Base-by-base conservation (phyloP, 2,888 invertebrate genomes). In the Limnephilus marmoratus region DNA sequence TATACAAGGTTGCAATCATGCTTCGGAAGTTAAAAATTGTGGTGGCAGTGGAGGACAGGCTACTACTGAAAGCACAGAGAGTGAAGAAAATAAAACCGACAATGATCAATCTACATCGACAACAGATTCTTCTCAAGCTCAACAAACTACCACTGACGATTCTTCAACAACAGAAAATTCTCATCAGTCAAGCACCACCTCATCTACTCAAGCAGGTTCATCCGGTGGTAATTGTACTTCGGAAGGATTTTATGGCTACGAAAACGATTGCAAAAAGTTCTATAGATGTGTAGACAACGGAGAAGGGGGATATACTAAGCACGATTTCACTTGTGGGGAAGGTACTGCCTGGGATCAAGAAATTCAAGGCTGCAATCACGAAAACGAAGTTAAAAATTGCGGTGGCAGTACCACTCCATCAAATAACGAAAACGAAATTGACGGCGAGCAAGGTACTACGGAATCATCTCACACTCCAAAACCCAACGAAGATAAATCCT, bases 311-410 rank as follows among this genome's bases (percentile, higher is more conserved):
- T 96, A 95, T 91, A 96, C 95, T 0, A 96, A 96, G 94, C 96
- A 96, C 94, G 97, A 97, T 89, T 97, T 97, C 94, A 95, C 95
- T 90, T 97, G 97, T 94, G 97, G 97, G 0, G 96, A 96, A 92
- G 97, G 97, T 80, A 97, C 97, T 0, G 96, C 96, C n/a, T 98
- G 97, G 97, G 97, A 97, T 94, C 96, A 97, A 94, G 95, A 96
- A n/a, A 95, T 96, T 90, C 96, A 96, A 94, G 96, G 97, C 1
- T 98, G 97, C 94, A 97, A 97, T 94, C 96, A 97, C 94, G 95
- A 95, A 12, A 95, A 95, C 92, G 95, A 95, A 24, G 96, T 96
- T 12, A 93, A 93, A 94, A 92, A 86, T 41, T 88, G 88, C 34
- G 88, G 88, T 13, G 53, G 94, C 15, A 87, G 91, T n/a, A n/a